Percentiles rank a stretch among this genome's conserved stretches.
Conservation (phyloP, 2,797 vertebrate genomes). For the Cuculus canorus region DNA sequence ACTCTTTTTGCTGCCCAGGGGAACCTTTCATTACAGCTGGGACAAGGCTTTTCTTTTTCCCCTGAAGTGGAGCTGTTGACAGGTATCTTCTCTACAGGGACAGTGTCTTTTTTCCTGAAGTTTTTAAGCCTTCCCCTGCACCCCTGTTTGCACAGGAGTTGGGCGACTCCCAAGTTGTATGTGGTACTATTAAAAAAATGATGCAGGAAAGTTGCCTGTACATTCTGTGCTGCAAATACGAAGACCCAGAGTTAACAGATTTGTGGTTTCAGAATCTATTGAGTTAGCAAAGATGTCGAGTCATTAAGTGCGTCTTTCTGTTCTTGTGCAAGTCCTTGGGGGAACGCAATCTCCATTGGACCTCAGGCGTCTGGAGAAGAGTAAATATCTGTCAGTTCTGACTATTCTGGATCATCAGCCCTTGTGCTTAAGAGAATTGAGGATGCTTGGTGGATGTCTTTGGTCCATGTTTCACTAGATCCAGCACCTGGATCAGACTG, state of each 20-base stretch:
- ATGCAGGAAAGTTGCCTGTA: not conserved
- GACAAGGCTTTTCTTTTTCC: constrained; percentile 13
- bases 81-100: not conserved
- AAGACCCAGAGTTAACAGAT: not conserved
- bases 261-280: not conserved
- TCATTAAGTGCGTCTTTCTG: not conserved
- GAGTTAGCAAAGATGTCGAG: not conserved
- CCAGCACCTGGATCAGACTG: not conserved
- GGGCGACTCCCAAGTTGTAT: not conserved
- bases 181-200: not conserved
- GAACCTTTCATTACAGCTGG: constrained; percentile 7
- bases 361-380: not conserved
- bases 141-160: not conserved
- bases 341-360: not conserved
- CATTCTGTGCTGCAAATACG: not conserved
- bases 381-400: not conserved
- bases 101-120: not conserved
- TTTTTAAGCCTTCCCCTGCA: not conserved
- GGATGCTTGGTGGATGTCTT: not conserved
- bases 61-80: not conserved
- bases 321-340: not conserved
- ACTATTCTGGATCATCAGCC: not conserved
- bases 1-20: constrained; percentile 17
- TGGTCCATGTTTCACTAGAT: not conserved
- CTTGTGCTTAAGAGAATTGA: not conserved